These are phyloP conservation scores for Puntigrus tetrazona DNA, from an alignment of 2,113 vertebrate genomes.

Conservation along the genomic window DNA sequence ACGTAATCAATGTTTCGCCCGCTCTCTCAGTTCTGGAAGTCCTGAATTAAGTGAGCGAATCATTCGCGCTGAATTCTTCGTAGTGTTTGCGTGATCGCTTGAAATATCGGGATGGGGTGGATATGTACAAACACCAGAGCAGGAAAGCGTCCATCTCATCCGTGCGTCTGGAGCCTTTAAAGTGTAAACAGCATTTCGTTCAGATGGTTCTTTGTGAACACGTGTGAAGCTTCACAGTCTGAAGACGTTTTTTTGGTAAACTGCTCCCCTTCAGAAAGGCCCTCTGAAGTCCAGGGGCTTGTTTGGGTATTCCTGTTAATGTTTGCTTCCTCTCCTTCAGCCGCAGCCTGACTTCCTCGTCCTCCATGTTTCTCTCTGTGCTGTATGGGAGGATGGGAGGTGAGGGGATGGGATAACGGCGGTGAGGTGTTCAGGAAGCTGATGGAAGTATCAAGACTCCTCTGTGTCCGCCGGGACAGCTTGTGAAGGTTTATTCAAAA, in stretches of 20 bases:
- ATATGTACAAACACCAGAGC: slow-evolving; percentile 14
- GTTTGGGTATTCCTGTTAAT: neutral
- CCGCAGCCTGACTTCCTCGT: neutral
- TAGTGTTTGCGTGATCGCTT: slow-evolving; percentile 24
- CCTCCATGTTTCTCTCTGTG: neutral
- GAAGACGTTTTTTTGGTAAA: slow-evolving; percentile 20
- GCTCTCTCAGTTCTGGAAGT: neutral
- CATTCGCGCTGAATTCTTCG: neutral
- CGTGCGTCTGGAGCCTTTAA: neutral
- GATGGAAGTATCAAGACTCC: slow-evolving; percentile 14
- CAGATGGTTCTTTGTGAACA: neutral
- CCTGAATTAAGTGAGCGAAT: neutral
- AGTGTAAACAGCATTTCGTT: slow-evolving; percentile 26
- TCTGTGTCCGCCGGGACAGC: neutral
- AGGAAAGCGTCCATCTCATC: neutral
- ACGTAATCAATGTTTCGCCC: neutral
- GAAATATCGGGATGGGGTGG: neutral
- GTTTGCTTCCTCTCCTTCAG: neutral
- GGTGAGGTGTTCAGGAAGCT: neutral
- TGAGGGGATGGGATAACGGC: neutral
- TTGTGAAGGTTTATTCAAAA: slow-evolving; percentile 20
- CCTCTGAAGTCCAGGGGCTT: neutral
- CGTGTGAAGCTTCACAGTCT: neutral
- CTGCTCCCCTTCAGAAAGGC: neutral
- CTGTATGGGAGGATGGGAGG: neutral